Evolutionary conservation across 2,888 invertebrate species (phyloP).

Genomic region (Pyrrhosoma nymphula): DNA sequence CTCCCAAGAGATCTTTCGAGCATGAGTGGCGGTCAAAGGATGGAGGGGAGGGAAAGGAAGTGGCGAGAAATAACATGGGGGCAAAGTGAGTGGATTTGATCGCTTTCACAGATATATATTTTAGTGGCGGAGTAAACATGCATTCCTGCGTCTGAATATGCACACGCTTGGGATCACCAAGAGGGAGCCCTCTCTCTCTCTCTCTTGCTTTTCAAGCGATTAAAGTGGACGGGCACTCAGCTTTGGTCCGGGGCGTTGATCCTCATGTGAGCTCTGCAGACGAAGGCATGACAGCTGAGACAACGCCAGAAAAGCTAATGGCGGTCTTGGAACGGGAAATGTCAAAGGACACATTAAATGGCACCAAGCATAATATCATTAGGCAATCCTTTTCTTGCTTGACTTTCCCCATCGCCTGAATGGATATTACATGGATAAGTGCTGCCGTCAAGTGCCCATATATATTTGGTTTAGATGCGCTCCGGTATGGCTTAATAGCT

Average conservation of each 20-base stretch:
- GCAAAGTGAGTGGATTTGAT: neutral
- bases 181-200: too few relatives aligned
- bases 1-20: neutral
- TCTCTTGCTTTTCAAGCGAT: neutral
- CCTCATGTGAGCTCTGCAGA: neutral
- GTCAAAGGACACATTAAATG: too few relatives aligned
- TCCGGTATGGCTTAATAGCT: too few relatives aligned
- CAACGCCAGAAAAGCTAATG: neutral
- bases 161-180: neutral
- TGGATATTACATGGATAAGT: too few relatives aligned
- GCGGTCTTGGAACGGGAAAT: too few relatives aligned
- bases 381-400: too few relatives aligned
- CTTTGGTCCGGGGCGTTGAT: neutral
- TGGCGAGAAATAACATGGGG: neutral
- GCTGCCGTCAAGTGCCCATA: too few relatives aligned
- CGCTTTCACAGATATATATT: conserved; percentile 31
- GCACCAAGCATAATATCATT: too few relatives aligned
- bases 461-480: too few relatives aligned
- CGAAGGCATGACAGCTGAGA: neutral
- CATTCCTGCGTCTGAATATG: neutral
- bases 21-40: neutral
- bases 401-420: too few relatives aligned
- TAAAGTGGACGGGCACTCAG: neutral
- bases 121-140: neutral
- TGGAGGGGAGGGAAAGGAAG: neutral